Base-by-base conservation (phyloP, 2,888 invertebrate genomes). In the Eupithecia abbreviata region DNA sequence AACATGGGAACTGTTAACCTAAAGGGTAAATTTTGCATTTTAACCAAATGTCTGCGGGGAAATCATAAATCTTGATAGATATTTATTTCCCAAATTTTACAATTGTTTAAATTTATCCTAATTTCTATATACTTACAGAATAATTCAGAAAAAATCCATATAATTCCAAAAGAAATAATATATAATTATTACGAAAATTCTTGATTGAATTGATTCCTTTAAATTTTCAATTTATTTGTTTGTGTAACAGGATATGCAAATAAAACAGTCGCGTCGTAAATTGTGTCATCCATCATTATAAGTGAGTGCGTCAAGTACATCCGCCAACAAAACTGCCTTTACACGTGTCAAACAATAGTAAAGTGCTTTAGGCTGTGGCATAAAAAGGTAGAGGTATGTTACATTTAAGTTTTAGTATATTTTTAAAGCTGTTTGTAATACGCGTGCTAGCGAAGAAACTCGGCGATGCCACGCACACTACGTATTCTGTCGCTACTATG, bases 401-500 rank as follows among this genome's bases (percentile, higher is more conserved):
- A 85, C 83, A 82, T 86, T 84, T 83, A 82, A 73, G 78, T 74
- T 30, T 30, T 30, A 30, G 30, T 30, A 30, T 30, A 30, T 30
- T 30, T 30, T 30, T 30, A 30, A 30, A 30, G 30, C 30, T 81
- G 81, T 84, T 80, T 84, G 82, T 81, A 75, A 70, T 80, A 78
- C 79, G 82, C 83, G 81, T 79, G 72, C 70, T 70, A 65, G 5
- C 10, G n/a, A 30, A 75, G 79, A 79, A 80, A 83, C 83, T 84
- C 83, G 84, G 84, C 76, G 79, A 81, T 81, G 79, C 81, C 77
- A 79, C 80, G 79, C 82, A 84, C 82, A 81, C 82, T 80, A 83
- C 85, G 77, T 83, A 85, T 86, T 86, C 85, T 82, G 83, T 75
- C 82, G 86, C 86, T 86, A 90, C 88, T 90, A 89, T 89, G 90